phyloP scores from a whole-genome alignment of 2,888 invertebrate genomes.

The Belgica antarctica region DNA sequence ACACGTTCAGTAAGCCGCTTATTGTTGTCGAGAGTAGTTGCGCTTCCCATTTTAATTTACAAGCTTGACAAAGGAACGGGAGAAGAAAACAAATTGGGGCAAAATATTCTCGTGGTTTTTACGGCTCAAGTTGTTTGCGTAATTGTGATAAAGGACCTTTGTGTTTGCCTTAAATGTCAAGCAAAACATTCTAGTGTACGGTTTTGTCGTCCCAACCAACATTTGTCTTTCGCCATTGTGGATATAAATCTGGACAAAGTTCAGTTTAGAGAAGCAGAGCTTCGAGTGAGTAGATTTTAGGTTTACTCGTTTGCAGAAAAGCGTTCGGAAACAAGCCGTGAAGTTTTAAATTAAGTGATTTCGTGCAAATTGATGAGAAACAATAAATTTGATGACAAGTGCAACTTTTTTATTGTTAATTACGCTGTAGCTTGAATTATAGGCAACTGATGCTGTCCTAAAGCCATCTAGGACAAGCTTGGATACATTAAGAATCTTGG shows the following conservation, averaged over 20 bases:
- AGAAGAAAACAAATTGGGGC: neutral
- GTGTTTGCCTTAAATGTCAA: neutral
- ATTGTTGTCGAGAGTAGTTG: conserved; percentile 4
- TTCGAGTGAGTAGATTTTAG: neutral
- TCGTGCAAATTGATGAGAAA: too few species aligned
- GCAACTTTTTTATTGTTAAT: too few species aligned
- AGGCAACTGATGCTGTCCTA: too few species aligned
- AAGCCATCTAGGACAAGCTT: too few species aligned
- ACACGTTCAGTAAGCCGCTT: conserved; percentile 16
- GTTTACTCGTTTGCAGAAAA: too few species aligned
- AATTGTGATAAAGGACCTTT: neutral
- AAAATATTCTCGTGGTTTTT: neutral
- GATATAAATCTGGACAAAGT: neutral
- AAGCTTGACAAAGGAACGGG: neutral
- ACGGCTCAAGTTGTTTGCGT: neutral
- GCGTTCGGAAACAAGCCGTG: too few species aligned
- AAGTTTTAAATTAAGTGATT: too few species aligned
- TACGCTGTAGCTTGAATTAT: too few species aligned
- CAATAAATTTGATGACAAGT: too few species aligned
- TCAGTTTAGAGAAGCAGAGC: neutral
- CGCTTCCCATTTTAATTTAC: neutral
- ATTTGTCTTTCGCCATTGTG: neutral
- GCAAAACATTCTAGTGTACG: neutral
- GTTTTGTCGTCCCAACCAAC: neutral
- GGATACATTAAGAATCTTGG: too few species aligned